Evolutionary conservation across 2,113 vertebrate species (phyloP), one percentile per base, ranked within the genome.

Genomic region (Limnothrissa miodon): DNA sequence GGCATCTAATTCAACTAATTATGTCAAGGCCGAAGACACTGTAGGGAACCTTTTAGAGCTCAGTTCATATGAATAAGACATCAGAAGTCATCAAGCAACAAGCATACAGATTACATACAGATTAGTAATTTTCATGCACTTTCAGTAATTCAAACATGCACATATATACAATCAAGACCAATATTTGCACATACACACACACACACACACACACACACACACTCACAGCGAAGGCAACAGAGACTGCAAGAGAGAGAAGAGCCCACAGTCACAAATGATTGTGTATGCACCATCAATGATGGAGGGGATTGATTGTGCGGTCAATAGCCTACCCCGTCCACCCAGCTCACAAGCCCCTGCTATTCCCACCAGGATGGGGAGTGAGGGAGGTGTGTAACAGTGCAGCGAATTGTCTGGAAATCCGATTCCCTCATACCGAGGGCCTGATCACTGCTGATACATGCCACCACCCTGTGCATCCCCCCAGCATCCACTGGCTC

Each of bases 261-360:
- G 29, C 21, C 15, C 33, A 70, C 62, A 74, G 66, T 74, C 66
- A 74, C 66, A 74, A 74, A 74, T 74, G 33, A 84, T 80, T 81
- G 78, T 86, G 84, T 86, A 81, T 45, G 81, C 84, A 46, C 84
- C 84, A 87, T 87, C 79, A 87, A 87, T 86, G 84, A 87, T 84
- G 84, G 81, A 87, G 74, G 21, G 83, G 45, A 89, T 86, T 62
- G 88, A 86, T 89, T 84, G 79, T 87, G 79, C 46, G 78, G 83
- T 89, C 83, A 42, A 86, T 87, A 82, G 25, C 33, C 39, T 74
- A 83, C 74, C 45, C 56, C 66, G 62, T 25, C 62, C 29, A 15
- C 62, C 25, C 62, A 11, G 62, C 62, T 11, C 17, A 1, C 29
- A 36, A 36, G 36, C 59, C 62, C 66, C 66, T 36, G 33, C 29